These are phyloP conservation scores for Copidosoma floridanum DNA, from an alignment of 1,140 invertebrate genomes.

Conservation along the genomic window DNA sequence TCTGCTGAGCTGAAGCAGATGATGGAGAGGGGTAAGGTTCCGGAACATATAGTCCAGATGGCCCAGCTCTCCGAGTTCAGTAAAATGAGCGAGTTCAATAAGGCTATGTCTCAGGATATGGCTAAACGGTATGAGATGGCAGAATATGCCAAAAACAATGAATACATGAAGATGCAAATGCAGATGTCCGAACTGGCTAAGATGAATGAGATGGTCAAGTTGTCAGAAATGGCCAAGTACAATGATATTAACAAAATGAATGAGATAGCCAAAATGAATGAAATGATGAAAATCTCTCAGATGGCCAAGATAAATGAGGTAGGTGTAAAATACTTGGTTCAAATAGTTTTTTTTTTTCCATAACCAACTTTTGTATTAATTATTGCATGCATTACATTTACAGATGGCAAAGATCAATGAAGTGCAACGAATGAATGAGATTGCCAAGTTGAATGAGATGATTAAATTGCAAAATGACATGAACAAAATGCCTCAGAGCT, in stretches of 20 bases:
- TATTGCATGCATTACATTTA: too few species aligned
- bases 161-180: slow-evolving; percentile 54
- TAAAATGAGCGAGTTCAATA: slow-evolving; percentile 53
- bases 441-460: slow-evolving; percentile 54
- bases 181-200: slow-evolving; percentile 51
- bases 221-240: slow-evolving; percentile 53
- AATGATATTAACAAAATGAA: slow-evolving; percentile 52
- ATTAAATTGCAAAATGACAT: slow-evolving; percentile 56
- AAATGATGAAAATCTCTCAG: slow-evolving; percentile 54
- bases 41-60: slow-evolving; percentile 56
- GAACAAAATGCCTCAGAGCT: slow-evolving; percentile 50
- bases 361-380: too few species aligned
- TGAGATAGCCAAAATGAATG: slow-evolving; percentile 48
- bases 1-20: slow-evolving; percentile 55
- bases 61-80: slow-evolving; percentile 54
- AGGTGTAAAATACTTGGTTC: neutral
- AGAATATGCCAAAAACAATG: slow-evolving; percentile 50
- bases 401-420: slow-evolving; percentile 47
- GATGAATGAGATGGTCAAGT: slow-evolving; percentile 55
- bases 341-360: too few species aligned
- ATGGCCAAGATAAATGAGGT: slow-evolving; percentile 47
- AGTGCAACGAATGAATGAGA: slow-evolving; percentile 53
- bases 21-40: slow-evolving; percentile 56
- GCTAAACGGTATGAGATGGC: slow-evolving; percentile 54
- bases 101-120: slow-evolving; percentile 54